Conservation (phyloP, 2,797 vertebrate species). For the Chromis chromis region DNA sequence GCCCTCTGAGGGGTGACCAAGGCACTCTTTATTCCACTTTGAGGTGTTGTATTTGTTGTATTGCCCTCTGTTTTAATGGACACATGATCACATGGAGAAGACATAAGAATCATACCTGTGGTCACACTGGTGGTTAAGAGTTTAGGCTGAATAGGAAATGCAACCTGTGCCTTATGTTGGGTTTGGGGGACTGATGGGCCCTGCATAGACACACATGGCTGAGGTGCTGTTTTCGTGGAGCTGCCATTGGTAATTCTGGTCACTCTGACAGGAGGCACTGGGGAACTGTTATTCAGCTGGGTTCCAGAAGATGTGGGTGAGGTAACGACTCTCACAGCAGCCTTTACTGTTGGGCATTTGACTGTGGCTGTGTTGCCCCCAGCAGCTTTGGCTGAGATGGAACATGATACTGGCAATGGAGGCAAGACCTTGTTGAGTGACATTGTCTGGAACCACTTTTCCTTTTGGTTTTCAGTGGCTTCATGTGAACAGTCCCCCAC, state of each 20-base stretch:
- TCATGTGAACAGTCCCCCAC: slow-evolving; percentile 12
- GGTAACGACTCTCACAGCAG: slow-evolving; percentile 58
- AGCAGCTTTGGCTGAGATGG: slow-evolving; percentile 46
- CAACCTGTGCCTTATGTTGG: slow-evolving; percentile 50
- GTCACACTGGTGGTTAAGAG: slow-evolving; percentile 33
- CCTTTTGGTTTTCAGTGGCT: slow-evolving; percentile 51
- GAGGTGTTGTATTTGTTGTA: slow-evolving; percentile 43
- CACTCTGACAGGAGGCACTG: slow-evolving; percentile 73
- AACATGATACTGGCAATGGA: slow-evolving; percentile 46
- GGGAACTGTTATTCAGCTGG: slow-evolving; percentile 60
- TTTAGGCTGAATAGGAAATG: slow-evolving; percentile 56
- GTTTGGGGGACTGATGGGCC: slow-evolving; percentile 50
- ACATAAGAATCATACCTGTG: slow-evolving; percentile 33
- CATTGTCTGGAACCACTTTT: slow-evolving; percentile 64
- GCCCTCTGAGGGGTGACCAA: slow-evolving; percentile 54
- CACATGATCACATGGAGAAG: slow-evolving; percentile 24
- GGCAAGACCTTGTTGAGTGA: slow-evolving; percentile 66
- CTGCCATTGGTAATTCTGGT: slow-evolving; percentile 67
- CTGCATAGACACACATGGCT: slow-evolving; percentile 67
- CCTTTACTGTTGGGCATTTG: slow-evolving; percentile 40
- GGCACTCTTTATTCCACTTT: slow-evolving; percentile 65
- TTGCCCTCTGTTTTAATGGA: slow-evolving; percentile 39
- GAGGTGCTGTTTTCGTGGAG: slow-evolving; percentile 55
- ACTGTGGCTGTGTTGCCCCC: slow-evolving; percentile 23
- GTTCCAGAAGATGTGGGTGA: slow-evolving; percentile 54